Evolutionary conservation across 2,888 invertebrate species (phyloP).

Genomic region (Acleris literana): DNA sequence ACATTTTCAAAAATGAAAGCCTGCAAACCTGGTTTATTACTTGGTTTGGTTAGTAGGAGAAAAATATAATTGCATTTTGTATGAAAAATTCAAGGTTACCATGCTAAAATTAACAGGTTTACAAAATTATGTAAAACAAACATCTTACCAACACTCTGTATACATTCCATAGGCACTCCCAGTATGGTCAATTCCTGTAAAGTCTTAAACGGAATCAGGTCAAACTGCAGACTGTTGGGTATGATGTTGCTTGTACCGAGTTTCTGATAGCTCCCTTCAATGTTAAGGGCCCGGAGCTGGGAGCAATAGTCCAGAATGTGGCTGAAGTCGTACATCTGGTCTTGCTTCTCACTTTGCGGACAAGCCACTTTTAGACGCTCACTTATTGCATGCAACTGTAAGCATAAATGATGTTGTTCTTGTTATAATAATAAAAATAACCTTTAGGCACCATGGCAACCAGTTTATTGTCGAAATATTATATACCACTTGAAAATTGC

Average conservation of each 20-base stretch:
- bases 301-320: constrained; percentile 95
- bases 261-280: constrained; percentile 86
- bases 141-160: constrained; percentile 84
- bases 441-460: too few relatives aligned
- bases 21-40: too few relatives aligned
- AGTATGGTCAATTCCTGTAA: constrained; percentile 88
- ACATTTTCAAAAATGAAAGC: too few relatives aligned
- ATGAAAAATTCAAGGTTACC: too few relatives aligned
- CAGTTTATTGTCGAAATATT: too few relatives aligned
- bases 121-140: background rate
- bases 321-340: constrained; percentile 93
- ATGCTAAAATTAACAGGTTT: too few relatives aligned
- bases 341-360: constrained; percentile 89
- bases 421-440: too few relatives aligned
- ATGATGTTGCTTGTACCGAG: constrained; percentile 93
- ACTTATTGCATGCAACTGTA: constrained; percentile 94
- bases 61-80: too few relatives aligned
- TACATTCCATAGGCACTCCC: constrained; percentile 87
- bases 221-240: constrained; percentile 90
- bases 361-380: constrained; percentile 94
- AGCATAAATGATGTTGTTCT: constrained; percentile 44
- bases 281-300: constrained; percentile 87
- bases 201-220: constrained; percentile 92
- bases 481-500: too few relatives aligned
- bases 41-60: too few relatives aligned